Conservation (phyloP, 2,888 invertebrate genomes). For the Cephalotes varians region DNA sequence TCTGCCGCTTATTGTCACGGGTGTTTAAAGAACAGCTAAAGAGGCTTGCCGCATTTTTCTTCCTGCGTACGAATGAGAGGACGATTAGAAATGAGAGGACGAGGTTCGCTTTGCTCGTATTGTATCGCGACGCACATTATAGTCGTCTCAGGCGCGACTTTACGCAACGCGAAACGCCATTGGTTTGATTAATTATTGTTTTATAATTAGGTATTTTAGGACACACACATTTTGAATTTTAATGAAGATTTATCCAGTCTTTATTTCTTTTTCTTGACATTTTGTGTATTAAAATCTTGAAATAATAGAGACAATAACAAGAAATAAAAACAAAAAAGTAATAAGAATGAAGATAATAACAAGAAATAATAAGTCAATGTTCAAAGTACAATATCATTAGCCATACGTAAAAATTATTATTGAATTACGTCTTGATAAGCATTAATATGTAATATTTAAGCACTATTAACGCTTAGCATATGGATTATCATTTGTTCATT, state of each 20-base stretch:
- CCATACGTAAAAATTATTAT: neutral
- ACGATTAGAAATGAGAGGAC: constrained; percentile 48
- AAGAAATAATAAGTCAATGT: neutral
- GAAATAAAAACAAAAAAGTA: neutral
- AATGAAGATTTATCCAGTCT: neutral
- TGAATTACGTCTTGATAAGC: neutral
- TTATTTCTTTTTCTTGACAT: neutral
- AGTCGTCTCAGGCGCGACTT: neutral
- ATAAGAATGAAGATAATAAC: neutral
- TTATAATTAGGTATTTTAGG: constrained; percentile 53
- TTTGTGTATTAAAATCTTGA: neutral
- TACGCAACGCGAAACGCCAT: constrained; percentile 35
- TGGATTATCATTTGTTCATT: neutral
- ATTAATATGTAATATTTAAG: neutral
- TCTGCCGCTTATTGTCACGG: constrained; percentile 37
- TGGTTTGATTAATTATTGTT: constrained; percentile 59
- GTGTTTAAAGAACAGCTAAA: constrained; percentile 30
- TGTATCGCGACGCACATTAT: constrained; percentile 48
- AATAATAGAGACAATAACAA: neutral
- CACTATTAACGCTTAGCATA: neutral
- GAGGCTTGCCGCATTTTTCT: constrained; percentile 31
- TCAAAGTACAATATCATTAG: neutral
- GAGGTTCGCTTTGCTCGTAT: constrained; percentile 34
- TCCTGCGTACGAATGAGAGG: neutral
- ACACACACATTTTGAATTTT: neutral